Conservation (phyloP, 2,113 vertebrate species). For the Steatornis caripensis region DNA sequence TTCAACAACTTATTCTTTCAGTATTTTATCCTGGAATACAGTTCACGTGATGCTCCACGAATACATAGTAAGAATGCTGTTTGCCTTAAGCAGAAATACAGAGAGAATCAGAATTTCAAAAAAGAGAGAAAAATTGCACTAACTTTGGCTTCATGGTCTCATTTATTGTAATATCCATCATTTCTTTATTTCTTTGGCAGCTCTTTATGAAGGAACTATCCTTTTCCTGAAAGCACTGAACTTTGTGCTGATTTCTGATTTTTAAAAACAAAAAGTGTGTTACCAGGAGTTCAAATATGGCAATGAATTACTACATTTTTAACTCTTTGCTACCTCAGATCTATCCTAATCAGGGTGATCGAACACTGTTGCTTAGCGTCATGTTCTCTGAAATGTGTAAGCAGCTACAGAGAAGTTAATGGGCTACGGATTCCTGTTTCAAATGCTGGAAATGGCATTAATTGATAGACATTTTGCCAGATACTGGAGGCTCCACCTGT, state of each 20-base stretch:
- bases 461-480: background rate
- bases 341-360: background rate
- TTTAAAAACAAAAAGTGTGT: background rate
- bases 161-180: background rate
- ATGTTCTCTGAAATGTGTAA: background rate
- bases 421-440: background rate
- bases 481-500: background rate
- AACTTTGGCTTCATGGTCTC: background rate
- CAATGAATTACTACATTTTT: background rate
- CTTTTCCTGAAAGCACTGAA: background rate
- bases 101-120: background rate
- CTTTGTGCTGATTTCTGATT: background rate
- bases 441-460: background rate
- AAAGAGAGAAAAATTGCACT: background rate
- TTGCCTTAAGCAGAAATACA: background rate
- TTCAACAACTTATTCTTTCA: background rate
- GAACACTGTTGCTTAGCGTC: background rate
- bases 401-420: background rate
- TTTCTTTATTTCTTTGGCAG: background rate
- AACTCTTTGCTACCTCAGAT: background rate
- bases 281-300: background rate
- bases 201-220: background rate
- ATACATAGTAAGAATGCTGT: background rate
- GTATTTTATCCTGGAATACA: constrained; percentile 16
- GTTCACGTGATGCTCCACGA: background rate